Evolutionary conservation across 30 jellyfish, hydroid and myxozoan genomes (phyloP).

Genomic region (Aurelia coerulea): DNA sequence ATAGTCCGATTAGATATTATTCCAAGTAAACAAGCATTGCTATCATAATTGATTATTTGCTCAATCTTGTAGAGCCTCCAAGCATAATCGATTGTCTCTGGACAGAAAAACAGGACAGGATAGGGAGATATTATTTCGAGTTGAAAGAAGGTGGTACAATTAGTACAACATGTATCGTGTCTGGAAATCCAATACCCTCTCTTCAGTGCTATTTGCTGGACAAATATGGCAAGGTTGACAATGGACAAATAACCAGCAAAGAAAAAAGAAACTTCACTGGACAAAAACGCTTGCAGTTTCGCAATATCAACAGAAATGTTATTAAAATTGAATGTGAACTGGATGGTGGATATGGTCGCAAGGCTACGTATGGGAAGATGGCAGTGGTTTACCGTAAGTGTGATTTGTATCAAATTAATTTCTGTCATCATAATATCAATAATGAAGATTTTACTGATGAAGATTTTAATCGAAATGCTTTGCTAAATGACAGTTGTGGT

Average conservation of each 20-base stretch:
- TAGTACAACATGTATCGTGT: conserved; percentile 17
- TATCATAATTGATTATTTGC: no score
- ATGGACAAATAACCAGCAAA: no score
- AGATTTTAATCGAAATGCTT: no score
- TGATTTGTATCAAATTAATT: neutral
- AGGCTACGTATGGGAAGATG: neutral
- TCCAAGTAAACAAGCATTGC: no score
- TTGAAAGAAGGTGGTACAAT: conserved; percentile 10
- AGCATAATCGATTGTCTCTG: neutral
- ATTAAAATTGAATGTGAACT: conserved; percentile 20
- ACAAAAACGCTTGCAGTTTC: neutral
- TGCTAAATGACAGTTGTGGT: no score
- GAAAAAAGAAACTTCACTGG: no score
- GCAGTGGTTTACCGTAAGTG: conserved; percentile 27
- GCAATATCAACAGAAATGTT: neutral
- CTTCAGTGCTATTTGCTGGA: neutral
- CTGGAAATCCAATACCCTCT: conserved; percentile 32
- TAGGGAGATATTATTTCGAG: neutral
- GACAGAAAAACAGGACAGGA: neutral
- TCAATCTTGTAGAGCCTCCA: conserved; percentile 16
- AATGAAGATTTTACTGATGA: no score
- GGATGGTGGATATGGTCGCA: conserved; percentile 27
- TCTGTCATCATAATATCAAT: neutral
- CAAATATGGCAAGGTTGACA: no score
- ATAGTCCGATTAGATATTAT: no score